A percentile compares a stretch with the other conserved stretches of the same genome.
These are phyloP conservation scores for Enteromius mattozi DNA, from an alignment of 2,797 vertebrate species.

Conservation along the genomic window DNA sequence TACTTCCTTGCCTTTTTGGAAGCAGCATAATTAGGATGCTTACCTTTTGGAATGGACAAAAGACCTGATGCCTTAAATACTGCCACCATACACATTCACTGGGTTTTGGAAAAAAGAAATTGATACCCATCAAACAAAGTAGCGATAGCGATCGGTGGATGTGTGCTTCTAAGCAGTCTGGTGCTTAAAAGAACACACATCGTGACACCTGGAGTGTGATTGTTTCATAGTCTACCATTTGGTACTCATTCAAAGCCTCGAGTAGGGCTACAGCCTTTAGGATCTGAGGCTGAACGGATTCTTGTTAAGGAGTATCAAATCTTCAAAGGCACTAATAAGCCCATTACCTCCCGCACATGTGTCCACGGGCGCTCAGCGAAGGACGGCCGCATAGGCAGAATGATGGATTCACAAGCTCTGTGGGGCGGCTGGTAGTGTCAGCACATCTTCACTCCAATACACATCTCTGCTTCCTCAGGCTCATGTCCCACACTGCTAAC, in stretches of 20 bases:
- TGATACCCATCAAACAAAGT: background rate
- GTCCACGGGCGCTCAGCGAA: conserved; percentile 61
- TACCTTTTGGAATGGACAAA: background rate
- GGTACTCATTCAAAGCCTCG: conserved; percentile 55
- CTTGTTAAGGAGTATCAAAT: conserved; percentile 62
- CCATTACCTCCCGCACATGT: conserved; percentile 61
- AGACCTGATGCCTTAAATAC: background rate
- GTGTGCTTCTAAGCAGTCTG: background rate
- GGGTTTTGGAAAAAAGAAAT: background rate
- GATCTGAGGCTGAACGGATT: conserved; percentile 57
- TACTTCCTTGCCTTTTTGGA: background rate
- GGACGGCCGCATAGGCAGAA: conserved; percentile 66
- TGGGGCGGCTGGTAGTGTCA: conserved; percentile 64
- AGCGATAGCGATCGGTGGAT: background rate
- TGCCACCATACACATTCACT: background rate
- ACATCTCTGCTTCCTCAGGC: conserved; percentile 30
- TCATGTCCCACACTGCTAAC: conserved; percentile 57
- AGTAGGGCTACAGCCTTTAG: conserved; percentile 52
- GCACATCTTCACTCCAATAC: conserved; percentile 65
- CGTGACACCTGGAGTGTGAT: conserved; percentile 46
- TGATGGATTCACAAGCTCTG: conserved; percentile 61
- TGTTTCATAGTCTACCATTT: conserved; percentile 53
- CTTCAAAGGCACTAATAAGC: conserved; percentile 71
- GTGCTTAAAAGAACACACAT: conserved; percentile 31
- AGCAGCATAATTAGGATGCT: background rate